A percentile compares a stretch with the other conserved stretches of the same genome.
Conservation (phyloP, 2,797 vertebrate species). For the Luscinia luscinia region DNA sequence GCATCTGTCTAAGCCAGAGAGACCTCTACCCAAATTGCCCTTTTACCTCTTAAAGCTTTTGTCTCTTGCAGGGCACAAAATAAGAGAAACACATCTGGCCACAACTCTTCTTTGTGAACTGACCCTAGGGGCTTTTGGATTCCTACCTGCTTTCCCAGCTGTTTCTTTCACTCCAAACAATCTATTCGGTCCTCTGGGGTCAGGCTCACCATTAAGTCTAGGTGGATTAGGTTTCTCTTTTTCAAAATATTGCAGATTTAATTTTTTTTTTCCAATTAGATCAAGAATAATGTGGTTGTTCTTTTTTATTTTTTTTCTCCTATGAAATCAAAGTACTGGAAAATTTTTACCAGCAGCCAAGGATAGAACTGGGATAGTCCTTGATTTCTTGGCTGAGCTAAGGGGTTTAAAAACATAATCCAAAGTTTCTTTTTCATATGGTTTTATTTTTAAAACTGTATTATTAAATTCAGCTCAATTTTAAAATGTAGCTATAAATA, state of each 20-base stretch:
- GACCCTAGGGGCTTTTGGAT: not conserved
- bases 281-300: not conserved
- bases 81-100: not conserved
- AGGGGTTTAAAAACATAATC: not conserved
- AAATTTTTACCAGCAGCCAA: not conserved
- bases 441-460: not conserved
- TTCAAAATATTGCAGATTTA: not conserved
- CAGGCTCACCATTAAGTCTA: slow-evolving; percentile 72
- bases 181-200: slow-evolving; percentile 72
- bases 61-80: slow-evolving; percentile 53
- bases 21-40: slow-evolving; percentile 70
- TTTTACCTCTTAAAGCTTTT: slow-evolving; percentile 74
- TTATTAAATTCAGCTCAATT: not conserved
- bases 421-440: not conserved
- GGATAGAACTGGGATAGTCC: not conserved
- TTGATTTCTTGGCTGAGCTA: not conserved
- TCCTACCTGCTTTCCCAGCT: slow-evolving; percentile 72
- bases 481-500: not conserved
- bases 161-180: slow-evolving; percentile 77
- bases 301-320: not conserved
- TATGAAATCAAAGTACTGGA: not conserved
- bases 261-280: not conserved
- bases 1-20: slow-evolving; percentile 74
- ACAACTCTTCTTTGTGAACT: not conserved
- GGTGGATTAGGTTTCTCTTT: slow-evolving; percentile 79